Evolutionary conservation across 2,113 vertebrate genomes (phyloP), one percentile per base, ranked within the genome.

Genomic region (Gallinago undulata): DNA sequence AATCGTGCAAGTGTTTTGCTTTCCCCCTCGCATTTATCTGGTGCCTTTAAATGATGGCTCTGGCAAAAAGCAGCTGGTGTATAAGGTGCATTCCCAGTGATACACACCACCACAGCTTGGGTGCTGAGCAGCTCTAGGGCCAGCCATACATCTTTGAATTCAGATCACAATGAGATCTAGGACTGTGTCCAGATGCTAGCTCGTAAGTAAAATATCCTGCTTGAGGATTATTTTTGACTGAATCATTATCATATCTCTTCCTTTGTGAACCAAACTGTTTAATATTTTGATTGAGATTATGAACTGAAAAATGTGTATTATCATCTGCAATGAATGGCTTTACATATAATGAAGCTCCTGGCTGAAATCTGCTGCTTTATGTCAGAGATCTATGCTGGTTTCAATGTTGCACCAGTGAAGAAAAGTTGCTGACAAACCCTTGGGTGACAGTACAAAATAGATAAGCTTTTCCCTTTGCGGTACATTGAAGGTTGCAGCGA

Each of bases 391-490:
- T 64, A 6, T 0, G 0, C 9, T 50, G 28, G 27, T 51, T 75
- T 80, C 19, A n/a, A 0, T 22, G 35, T n/a, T 3, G 1, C 33
- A n/a, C 53, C 50, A 41, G n/a, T 30, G 19, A 69, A 89, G 25
- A 63, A 63, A 80, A 45, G 21, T 24, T 0, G 0, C 66, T n/a
- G 30, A 73, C 17, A 45, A 39, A 37, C 23, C 39, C 33, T 37
- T 11, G 39, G 19, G 57, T 11, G 11, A 10, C 16, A 6, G 19
- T n/a, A 70, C 18, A 53, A 81, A 86, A 76, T 2, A 1, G 47
- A 11, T 22, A 11, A 4, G 11, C 14, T 48, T 66, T 62, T 43
- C 16, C 31, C 23, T 23, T 11, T 0, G 3, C 0, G 4, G 39
- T 39, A 27, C 24, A 15, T 2, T 22, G 47, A 74, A 84, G 41